phyloP scores from a whole-genome alignment of 2,888 invertebrate genomes.

The Rhamphomyia laevipes region DNA sequence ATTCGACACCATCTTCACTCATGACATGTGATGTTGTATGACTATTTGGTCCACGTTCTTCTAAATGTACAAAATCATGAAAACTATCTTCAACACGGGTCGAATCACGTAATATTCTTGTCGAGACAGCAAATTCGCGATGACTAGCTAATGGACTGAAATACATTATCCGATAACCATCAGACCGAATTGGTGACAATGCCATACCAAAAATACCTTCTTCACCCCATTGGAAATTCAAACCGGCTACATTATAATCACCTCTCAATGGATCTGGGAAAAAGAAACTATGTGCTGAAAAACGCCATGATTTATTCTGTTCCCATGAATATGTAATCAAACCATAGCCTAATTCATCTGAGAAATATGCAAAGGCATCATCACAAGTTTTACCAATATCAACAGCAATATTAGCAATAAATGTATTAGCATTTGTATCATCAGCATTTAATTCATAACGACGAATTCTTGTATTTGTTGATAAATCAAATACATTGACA shows the following conservation, averaged over 20 bases:
- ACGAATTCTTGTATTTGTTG: conserved; percentile 57
- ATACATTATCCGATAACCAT: conserved; percentile 59
- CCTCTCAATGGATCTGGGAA: conserved; percentile 69
- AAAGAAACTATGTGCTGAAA: conserved; percentile 62
- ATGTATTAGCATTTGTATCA: conserved; percentile 64
- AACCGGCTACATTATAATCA: conserved; percentile 64
- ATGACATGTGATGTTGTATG: conserved; percentile 65
- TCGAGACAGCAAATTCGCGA: conserved; percentile 68
- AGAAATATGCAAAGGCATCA: conserved; percentile 66
- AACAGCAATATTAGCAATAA: conserved; percentile 77
- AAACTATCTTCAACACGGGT: conserved; percentile 54
- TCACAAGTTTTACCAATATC: conserved; percentile 64
- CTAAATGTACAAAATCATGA: conserved; percentile 50
- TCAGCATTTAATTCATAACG: conserved; percentile 56
- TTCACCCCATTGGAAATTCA: conserved; percentile 76
- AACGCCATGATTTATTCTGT: conserved; percentile 66
- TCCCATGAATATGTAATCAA: conserved; percentile 68
- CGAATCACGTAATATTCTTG: conserved; percentile 57
- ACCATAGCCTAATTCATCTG: conserved; percentile 73
- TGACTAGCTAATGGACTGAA: conserved; percentile 71
- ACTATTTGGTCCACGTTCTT: conserved; percentile 52
- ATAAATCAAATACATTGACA: conserved; percentile 63
- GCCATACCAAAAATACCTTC: conserved; percentile 74
- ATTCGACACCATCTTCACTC: conserved; percentile 61
- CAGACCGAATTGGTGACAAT: conserved; percentile 50